phyloP scores from a whole-genome alignment of 2,797 vertebrate genomes.

The Helostoma temminkii region DNA sequence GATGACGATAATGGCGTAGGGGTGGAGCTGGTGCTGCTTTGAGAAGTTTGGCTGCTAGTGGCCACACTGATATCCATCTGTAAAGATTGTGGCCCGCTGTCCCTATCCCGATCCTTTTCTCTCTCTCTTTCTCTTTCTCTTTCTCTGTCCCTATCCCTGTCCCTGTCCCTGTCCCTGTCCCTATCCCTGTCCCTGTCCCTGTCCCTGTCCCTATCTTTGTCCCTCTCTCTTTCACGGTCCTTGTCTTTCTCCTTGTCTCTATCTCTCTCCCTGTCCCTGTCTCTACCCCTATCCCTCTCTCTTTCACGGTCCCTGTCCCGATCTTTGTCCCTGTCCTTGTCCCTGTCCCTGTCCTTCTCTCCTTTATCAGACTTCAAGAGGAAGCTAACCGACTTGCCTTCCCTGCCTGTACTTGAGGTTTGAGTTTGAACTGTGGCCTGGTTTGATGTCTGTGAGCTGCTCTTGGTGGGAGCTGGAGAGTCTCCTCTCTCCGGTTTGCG shows the following conservation, averaged over 20 bases:
- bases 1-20: conserved; percentile 81
- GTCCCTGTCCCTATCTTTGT: neutral
- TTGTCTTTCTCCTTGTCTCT: conserved; percentile 17
- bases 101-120: conserved; percentile 55
- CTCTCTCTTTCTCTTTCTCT: conserved; percentile 53
- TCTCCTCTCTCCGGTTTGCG: conserved; percentile 88
- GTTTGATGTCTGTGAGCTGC: conserved; percentile 71
- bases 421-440: conserved; percentile 83
- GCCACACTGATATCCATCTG: conserved; percentile 66
- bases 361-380: conserved; percentile 85
- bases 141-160: conserved; percentile 29
- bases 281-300: conserved; percentile 44
- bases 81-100: conserved; percentile 74
- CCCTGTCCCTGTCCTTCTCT: conserved; percentile 84
- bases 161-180: conserved; percentile 31
- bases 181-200: conserved; percentile 16
- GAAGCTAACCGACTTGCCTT: conserved; percentile 86
- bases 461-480: conserved; percentile 80
- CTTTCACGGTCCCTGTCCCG: conserved; percentile 57
- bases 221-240: neutral
- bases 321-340: conserved; percentile 77
- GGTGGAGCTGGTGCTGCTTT: conserved; percentile 82
- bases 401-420: conserved; percentile 82
- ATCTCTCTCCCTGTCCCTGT: conserved; percentile 12
- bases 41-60: conserved; percentile 65